These are phyloP conservation scores for Vandiemenella viatica DNA, from an alignment of 2,888 invertebrate genomes.

Conservation along the genomic window DNA sequence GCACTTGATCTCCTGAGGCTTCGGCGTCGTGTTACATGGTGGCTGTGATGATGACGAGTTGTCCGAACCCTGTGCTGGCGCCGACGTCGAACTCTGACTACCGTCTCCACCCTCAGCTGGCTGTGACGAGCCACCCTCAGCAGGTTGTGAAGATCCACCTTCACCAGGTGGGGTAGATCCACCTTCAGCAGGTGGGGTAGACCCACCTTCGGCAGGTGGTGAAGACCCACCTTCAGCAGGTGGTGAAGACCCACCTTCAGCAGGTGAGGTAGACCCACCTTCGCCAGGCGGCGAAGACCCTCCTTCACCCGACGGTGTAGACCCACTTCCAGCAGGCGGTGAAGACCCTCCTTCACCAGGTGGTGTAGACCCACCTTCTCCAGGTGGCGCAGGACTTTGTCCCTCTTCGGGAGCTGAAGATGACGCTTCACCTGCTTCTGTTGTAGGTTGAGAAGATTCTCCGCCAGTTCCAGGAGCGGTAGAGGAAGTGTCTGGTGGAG, in stretches of 20 bases:
- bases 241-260: neutral
- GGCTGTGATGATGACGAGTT: neutral
- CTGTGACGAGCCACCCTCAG: no score
- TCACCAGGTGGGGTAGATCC: neutral
- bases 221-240: neutral
- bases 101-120: neutral
- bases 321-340: neutral
- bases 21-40: neutral
- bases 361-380: neutral
- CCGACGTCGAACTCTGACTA: neutral
- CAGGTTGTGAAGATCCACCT: neutral
- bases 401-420: neutral
- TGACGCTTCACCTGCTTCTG: no score
- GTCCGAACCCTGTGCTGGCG: neutral
- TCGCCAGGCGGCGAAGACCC: neutral
- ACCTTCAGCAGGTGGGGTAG: neutral
- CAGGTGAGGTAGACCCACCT: neutral
- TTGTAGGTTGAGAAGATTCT: neutral
- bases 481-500: neutral
- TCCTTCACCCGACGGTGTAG: neutral
- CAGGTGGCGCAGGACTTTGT: neutral
- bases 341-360: neutral
- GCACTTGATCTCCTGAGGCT: slow-evolving; percentile 28
- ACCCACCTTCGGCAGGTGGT: neutral
- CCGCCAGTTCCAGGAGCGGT: neutral